Evolutionary conservation across 2,797 vertebrate genomes (phyloP).

Genomic region (Meda fulgida): DNA sequence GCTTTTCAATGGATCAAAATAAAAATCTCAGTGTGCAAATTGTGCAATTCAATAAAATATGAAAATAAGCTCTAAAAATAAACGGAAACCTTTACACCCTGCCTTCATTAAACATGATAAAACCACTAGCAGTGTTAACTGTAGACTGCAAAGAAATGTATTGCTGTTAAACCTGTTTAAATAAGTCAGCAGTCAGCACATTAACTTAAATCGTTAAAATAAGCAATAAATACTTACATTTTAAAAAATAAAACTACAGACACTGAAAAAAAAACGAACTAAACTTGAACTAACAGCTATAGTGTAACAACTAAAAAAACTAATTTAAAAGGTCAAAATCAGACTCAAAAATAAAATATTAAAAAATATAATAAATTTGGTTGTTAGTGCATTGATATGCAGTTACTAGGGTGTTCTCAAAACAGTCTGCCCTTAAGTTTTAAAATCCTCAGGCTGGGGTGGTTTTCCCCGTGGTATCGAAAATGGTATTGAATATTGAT

Average conservation of each 20-base stretch:
- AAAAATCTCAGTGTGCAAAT: neutral
- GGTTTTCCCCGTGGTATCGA: neutral
- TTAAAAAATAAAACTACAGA: no score
- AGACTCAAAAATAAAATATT: neutral
- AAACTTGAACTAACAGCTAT: no score
- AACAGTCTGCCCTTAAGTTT: neutral
- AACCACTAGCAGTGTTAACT: neutral
- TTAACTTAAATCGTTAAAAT: no score
- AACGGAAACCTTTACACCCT: neutral
- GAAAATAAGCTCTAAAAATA: neutral
- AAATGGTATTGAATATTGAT: no score
- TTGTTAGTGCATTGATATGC: neutral
- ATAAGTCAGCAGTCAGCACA: no score
- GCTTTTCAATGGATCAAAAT: neutral
- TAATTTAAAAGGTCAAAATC: neutral
- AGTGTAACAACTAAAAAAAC: neutral
- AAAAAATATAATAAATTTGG: neutral
- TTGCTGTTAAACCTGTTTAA: no score
- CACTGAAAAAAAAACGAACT: no score
- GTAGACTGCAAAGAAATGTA: neutral
- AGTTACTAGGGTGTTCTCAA: neutral
- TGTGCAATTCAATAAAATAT: neutral
- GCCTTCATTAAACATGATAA: neutral
- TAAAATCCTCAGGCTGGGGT: neutral
- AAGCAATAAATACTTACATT: no score